A percentile compares a stretch with the other conserved stretches of the same genome.
phyloP scores from a whole-genome alignment of 64 coral and sea anemone species.

The Exaiptasia diaphana region DNA sequence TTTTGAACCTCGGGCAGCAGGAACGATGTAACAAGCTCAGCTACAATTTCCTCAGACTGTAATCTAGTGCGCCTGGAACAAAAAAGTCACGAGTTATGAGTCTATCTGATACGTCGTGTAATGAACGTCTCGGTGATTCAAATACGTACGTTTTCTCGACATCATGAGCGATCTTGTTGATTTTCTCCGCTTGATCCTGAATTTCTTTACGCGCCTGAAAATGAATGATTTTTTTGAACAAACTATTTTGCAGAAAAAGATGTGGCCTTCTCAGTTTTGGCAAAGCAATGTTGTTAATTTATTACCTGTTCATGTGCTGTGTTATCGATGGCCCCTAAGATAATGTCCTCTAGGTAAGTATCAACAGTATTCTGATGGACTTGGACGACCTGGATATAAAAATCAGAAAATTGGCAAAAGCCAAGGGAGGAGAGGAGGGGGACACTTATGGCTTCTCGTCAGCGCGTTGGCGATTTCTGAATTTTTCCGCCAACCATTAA shows the following conservation, averaged over 20 bases:
- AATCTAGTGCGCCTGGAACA: constrained; percentile 70
- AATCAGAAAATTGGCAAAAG: not conserved
- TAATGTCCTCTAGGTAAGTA: constrained; percentile 93
- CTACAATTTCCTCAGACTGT: constrained; percentile 96
- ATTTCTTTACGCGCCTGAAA: constrained; percentile 85
- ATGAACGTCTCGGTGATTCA: not conserved
- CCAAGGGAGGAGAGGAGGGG: no score
- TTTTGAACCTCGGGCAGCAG: constrained; percentile 95
- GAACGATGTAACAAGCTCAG: constrained; percentile 90
- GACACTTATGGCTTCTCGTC: no score
- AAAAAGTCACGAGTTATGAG: not conserved
- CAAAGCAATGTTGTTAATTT: not conserved
- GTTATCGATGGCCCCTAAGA: constrained; percentile 78
- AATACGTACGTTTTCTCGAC: constrained; percentile 91
- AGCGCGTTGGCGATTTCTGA: no score
- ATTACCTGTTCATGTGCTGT: constrained; percentile 87
- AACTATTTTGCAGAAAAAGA: no score
- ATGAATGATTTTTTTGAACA: no score
- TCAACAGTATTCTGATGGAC: constrained; percentile 90
- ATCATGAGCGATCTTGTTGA: constrained; percentile 94
- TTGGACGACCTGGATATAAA: constrained; percentile 82
- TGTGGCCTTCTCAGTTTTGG: no score
- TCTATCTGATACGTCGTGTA: not conserved
- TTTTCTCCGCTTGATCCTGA: constrained; percentile 93
- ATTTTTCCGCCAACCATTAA: no score